These are phyloP conservation scores for Catajapyx aquilonaris DNA, from an alignment of 1,140 invertebrate species.

Conservation along the genomic window DNA sequence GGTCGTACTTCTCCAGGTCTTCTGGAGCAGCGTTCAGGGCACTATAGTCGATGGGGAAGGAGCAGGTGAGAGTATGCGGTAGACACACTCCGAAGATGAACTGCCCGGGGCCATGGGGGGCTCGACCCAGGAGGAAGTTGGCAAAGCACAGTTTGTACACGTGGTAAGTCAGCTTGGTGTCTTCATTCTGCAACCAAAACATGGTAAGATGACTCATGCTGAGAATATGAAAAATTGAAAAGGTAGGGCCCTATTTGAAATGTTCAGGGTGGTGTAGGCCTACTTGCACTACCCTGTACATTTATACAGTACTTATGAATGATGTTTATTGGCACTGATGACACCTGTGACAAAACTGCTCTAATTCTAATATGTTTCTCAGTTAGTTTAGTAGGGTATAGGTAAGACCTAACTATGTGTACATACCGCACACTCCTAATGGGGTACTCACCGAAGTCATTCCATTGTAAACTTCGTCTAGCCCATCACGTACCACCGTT, in stretches of 20 bases:
- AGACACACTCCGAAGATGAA: conserved; percentile 40
- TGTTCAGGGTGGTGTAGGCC: too few species aligned
- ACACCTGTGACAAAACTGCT: too few species aligned
- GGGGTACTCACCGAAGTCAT: conserved; percentile 39
- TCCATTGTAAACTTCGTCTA: conserved; percentile 37
- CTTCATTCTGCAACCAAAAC: conserved; percentile 34
- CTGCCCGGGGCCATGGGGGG: conserved; percentile 47
- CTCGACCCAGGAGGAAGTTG: conserved; percentile 43
- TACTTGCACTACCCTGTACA: too few species aligned
- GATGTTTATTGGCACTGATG: too few species aligned
- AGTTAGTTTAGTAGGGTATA: too few species aligned
- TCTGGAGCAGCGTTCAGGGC: conserved; percentile 42
- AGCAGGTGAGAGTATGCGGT: conserved; percentile 27
- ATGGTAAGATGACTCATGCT: conserved; percentile 4
- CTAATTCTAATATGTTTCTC: too few species aligned
- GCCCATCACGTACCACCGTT: conserved; percentile 33
- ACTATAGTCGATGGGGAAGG: conserved; percentile 49
- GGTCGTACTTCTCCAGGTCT: conserved; percentile 41
- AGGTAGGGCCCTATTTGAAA: too few species aligned
- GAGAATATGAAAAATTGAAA: too few species aligned
- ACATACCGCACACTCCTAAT: too few species aligned
- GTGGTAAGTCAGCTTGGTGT: conserved; percentile 33
- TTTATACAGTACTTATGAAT: too few species aligned
- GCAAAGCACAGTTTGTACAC: conserved; percentile 43
- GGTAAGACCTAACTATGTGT: too few species aligned